Evolutionary conservation across 2,888 invertebrate species (phyloP).

Genomic region (Pandemis heparana): DNA sequence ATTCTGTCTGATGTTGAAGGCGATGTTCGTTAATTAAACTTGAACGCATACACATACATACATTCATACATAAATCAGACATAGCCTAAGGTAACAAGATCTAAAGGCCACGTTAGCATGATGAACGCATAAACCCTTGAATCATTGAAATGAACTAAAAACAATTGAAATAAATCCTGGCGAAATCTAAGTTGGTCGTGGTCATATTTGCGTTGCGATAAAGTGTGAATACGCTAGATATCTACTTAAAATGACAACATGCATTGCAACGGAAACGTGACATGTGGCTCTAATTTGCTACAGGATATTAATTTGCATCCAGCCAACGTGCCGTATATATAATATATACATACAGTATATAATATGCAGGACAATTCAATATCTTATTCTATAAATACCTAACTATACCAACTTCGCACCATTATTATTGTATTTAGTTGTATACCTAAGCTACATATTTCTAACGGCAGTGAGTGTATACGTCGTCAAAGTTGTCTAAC

Average conservation of each 20-base stretch:
- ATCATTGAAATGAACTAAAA: background rate
- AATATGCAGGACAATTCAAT: background rate
- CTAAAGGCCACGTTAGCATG: too few relatives aligned
- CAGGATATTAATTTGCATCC: constrained; percentile 21
- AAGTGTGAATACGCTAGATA: constrained; percentile 26
- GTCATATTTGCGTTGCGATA: background rate
- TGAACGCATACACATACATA: too few relatives aligned
- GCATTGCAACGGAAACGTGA: constrained; percentile 53
- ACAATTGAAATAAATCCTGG: background rate
- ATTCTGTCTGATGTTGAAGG: constrained; percentile 20
- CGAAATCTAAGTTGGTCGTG: background rate
- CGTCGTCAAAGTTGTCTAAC: background rate
- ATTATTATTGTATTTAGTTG: background rate
- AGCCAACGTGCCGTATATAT: background rate
- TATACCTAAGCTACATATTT: background rate
- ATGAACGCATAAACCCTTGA: background rate
- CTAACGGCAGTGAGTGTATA: background rate
- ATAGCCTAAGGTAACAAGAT: too few relatives aligned
- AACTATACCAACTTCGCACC: background rate
- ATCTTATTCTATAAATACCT: background rate
- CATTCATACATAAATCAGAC: too few relatives aligned
- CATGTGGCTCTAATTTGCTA: constrained; percentile 54
- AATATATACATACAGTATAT: too few relatives aligned
- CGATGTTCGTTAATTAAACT: constrained; percentile 19
- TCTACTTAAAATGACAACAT: constrained; percentile 52